These are phyloP conservation scores for Noctua fimbriata DNA, from an alignment of 2,888 invertebrate species.

Conservation along the genomic window DNA sequence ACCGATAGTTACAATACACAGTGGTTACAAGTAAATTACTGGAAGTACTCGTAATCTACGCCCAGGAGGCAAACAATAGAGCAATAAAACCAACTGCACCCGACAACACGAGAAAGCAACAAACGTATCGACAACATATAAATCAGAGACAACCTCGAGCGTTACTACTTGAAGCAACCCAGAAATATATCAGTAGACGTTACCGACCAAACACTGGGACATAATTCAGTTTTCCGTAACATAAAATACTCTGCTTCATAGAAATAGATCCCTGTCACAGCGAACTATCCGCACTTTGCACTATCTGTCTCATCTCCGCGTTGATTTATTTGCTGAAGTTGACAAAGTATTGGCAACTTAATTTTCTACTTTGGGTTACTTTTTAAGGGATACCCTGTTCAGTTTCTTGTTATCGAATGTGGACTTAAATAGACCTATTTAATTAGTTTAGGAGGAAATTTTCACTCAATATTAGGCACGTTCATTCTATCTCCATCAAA, in stretches of 20 bases:
- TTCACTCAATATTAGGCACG: not conserved
- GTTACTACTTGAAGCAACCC: slow-evolving; percentile 72
- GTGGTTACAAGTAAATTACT: slow-evolving; percentile 85
- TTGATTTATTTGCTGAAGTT: slow-evolving; percentile 77
- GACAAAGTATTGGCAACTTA: slow-evolving; percentile 58
- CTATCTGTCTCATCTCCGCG: slow-evolving; percentile 75
- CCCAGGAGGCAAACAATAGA: slow-evolving; percentile 86
- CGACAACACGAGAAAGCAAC: slow-evolving; percentile 82
- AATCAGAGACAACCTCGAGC: slow-evolving; percentile 83
- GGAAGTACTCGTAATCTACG: slow-evolving; percentile 78
- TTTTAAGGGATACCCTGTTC: slow-evolving; percentile 40
- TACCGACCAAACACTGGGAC: slow-evolving; percentile 73
- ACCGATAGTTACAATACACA: slow-evolving; percentile 77
- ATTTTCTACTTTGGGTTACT: slow-evolving; percentile 52
- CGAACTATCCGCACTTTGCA: slow-evolving; percentile 65
- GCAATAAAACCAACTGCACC: slow-evolving; percentile 84
- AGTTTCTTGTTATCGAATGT: not conserved
- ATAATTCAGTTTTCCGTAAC: slow-evolving; percentile 77
- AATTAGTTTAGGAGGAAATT: not conserved
- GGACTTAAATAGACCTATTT: not conserved
- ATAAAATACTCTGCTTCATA: slow-evolving; percentile 75
- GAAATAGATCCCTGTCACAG: slow-evolving; percentile 61
- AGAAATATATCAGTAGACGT: slow-evolving; percentile 75
- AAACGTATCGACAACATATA: slow-evolving; percentile 85
- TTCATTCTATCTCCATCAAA: not conserved